phyloP scores from a whole-genome alignment of 53 echinoderm and acorn worm species.

The Hippasteria phrygiana region DNA sequence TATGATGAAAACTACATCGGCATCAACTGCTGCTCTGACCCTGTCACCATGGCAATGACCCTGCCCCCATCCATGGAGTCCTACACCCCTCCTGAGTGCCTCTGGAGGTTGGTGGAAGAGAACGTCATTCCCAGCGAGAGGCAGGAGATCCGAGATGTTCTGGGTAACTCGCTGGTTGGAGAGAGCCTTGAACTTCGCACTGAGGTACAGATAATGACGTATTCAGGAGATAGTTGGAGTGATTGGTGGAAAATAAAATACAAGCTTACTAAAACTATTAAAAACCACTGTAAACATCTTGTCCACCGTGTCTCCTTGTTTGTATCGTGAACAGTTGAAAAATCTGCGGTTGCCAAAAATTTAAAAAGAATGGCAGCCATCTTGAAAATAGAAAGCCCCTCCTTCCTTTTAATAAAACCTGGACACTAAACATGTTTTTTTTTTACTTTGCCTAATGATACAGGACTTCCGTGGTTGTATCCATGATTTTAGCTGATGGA shows the following conservation, averaged over 20 bases:
- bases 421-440: too few species aligned
- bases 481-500: too few species aligned
- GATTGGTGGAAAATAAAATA: too few species aligned
- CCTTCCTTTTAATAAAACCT: too few species aligned
- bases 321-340: too few species aligned
- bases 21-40: conserved; percentile 15
- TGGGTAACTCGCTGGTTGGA: conserved; percentile 86
- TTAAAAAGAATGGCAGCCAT: too few species aligned
- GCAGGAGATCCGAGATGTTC: conserved; percentile 83
- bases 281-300: background rate
- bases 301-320: background rate
- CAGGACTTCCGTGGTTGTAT: too few species aligned
- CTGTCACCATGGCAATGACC: conserved; percentile 42
- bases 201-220: too few species aligned
- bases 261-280: too few species aligned
- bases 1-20: background rate
- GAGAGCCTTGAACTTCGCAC: conserved; percentile 88
- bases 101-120: conserved; percentile 95
- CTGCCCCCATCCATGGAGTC: conserved; percentile 53
- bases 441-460: background rate
- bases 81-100: conserved; percentile 83
- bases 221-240: too few species aligned
- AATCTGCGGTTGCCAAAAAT: too few species aligned
- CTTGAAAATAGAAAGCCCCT: too few species aligned
- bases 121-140: conserved; percentile 75